A percentile compares a stretch with the other conserved stretches of the same genome.
phyloP scores from a whole-genome alignment of 2,888 invertebrate genomes.

The Pimpla rufipes region DNA sequence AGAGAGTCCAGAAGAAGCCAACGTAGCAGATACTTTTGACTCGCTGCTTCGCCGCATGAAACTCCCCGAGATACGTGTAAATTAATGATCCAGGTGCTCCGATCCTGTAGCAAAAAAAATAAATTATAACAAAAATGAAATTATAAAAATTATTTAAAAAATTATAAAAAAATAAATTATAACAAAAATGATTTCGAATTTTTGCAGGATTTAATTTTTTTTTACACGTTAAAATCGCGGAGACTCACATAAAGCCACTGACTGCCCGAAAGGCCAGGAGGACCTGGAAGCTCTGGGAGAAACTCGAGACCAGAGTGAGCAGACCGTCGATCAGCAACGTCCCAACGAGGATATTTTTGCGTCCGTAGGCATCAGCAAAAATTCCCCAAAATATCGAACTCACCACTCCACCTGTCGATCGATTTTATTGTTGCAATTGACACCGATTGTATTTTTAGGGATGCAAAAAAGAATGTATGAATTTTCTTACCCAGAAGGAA shows the following conservation, averaged over 20 bases:
- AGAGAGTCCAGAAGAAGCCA: slow-evolving; percentile 89
- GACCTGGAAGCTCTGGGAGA: slow-evolving; percentile 88
- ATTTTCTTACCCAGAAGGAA: slow-evolving; percentile 91
- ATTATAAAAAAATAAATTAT: slow-evolving; percentile 4
- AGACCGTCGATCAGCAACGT: slow-evolving; percentile 86
- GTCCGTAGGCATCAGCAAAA: slow-evolving; percentile 91
- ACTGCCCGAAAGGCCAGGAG: slow-evolving; percentile 88
- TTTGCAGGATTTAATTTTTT: neutral
- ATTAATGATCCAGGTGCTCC: slow-evolving; percentile 88
- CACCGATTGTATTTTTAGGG: slow-evolving; percentile 12
- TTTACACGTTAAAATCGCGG: neutral
- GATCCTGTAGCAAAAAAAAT: slow-evolving; percentile 73
- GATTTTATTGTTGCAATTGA: slow-evolving; percentile 9
- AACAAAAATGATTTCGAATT: neutral
- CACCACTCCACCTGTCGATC: slow-evolving; percentile 87
- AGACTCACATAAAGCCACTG: slow-evolving; percentile 87
- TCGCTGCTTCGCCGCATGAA: slow-evolving; percentile 88
- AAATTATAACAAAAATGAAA: too few relatives aligned
- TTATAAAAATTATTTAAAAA: too few relatives aligned
- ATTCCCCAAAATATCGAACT: slow-evolving; percentile 94
- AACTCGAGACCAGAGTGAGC: slow-evolving; percentile 87
- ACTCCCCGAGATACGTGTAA: slow-evolving; percentile 89
- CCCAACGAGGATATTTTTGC: slow-evolving; percentile 87
- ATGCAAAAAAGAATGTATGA: too few relatives aligned
- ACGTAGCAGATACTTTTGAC: slow-evolving; percentile 88